A percentile compares a stretch with the other conserved stretches of the same genome.
Evolutionary conservation across 2,113 vertebrate genomes (phyloP).

Genomic region (Opisthocomus hoazin): DNA sequence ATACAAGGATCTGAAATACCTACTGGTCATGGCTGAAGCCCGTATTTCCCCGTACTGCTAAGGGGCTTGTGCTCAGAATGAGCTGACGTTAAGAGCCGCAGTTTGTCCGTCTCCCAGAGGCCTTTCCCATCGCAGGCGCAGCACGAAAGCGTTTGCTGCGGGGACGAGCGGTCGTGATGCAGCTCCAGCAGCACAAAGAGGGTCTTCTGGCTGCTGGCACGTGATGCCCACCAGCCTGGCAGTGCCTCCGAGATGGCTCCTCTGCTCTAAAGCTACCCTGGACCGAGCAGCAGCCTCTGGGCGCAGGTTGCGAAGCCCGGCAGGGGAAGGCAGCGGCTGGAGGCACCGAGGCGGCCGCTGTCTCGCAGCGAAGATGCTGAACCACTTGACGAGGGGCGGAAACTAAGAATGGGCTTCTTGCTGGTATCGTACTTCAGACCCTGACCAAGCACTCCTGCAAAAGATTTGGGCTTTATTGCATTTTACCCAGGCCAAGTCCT

Average conservation of each 20-base stretch:
- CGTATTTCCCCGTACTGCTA: neutral
- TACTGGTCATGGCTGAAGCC: conserved; percentile 32
- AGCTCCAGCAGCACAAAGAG: neutral
- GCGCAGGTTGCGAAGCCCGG: neutral
- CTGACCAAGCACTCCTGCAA: conserved; percentile 48
- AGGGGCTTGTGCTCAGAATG: fast-evolving
- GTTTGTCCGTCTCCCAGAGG: neutral
- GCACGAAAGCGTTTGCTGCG: fast-evolving
- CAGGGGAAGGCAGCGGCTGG: neutral
- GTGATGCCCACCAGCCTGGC: neutral
- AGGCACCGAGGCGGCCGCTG: fast-evolving
- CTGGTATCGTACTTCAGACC: conserved; percentile 58
- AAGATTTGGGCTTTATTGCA: conserved; percentile 39
- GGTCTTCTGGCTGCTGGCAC: neutral
- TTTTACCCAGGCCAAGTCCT: conserved; percentile 85
- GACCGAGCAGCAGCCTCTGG: neutral
- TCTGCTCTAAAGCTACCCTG: neutral
- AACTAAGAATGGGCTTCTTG: neutral
- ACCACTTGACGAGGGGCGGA: neutral
- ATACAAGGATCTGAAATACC: conserved; percentile 62
- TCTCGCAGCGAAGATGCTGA: fast-evolving
- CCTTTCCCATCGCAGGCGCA: fast-evolving
- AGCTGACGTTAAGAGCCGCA: neutral
- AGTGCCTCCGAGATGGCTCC: neutral
- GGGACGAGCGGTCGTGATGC: fast-evolving